phyloP scores from a whole-genome alignment of 2,888 invertebrate species.

The Philonicus albiceps region DNA sequence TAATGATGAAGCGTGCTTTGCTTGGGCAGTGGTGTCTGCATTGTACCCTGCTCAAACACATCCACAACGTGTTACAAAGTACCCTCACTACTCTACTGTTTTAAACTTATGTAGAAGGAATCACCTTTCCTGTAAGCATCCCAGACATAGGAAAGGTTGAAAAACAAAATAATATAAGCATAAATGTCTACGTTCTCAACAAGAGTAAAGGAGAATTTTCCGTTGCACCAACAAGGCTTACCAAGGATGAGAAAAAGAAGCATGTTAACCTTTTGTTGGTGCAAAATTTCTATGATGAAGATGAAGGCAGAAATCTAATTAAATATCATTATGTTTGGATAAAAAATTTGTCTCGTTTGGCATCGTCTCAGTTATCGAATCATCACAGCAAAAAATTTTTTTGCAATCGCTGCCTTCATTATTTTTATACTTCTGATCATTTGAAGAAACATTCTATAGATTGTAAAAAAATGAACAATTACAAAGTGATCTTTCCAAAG shows the following conservation, averaged over 20 bases:
- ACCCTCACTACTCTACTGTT: slow-evolving; percentile 17
- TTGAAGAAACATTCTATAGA: slow-evolving; percentile 3
- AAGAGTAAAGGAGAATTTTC: not conserved
- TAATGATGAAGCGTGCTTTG: not conserved
- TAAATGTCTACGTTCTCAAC: slow-evolving; percentile 9
- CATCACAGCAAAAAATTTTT: slow-evolving; percentile 6
- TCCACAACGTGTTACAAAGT: not conserved
- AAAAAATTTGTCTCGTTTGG: slow-evolving; percentile 15
- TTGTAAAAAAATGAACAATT: slow-evolving; percentile 14
- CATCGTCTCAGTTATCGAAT: not conserved
- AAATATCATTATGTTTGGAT: slow-evolving; percentile 34
- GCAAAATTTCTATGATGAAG: not conserved
- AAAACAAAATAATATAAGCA: not conserved
- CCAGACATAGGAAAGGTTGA: not conserved
- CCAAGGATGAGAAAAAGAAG: slow-evolving; percentile 4
- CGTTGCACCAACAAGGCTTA: slow-evolving; percentile 4
- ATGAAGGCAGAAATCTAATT: not conserved
- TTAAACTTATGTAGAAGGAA: slow-evolving; percentile 23
- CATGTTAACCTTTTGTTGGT: not conserved
- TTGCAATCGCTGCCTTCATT: slow-evolving; percentile 28
- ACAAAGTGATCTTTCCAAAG: slow-evolving; percentile 4
- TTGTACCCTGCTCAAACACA: not conserved
- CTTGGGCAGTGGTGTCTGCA: not conserved
- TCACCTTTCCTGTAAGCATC: not conserved
- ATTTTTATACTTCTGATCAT: not conserved